Evolutionary conservation across 2,888 invertebrate species (phyloP), one percentile per base, ranked within the genome.

Genomic region (Eudasyphora cyanicolor): DNA sequence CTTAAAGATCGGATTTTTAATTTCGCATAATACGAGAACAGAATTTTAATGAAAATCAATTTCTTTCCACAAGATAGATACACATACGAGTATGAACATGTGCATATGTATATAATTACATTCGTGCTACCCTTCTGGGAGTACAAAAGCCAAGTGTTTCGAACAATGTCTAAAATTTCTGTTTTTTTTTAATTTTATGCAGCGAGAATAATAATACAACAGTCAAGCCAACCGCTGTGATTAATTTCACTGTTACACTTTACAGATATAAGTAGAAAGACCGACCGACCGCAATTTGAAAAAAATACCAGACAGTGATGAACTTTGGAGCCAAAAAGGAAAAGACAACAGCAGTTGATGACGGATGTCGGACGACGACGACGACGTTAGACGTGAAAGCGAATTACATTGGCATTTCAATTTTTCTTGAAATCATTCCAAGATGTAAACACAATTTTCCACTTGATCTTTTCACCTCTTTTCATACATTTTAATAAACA

Each of bases 201-300:
- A 45, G n/a, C n/a, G n/a, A n/a, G n/a, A n/a, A n/a, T n/a, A 45
- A 45, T n/a, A 45, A 38, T 12, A 38, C 2, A 45, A 45, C 45
- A n/a, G 45, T 14, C 32, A 38, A 38, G 45, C 38, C 32, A 38
- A 38, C 38, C 6, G 12, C 38, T 12, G n/a, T n/a, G 45, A 45
- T n/a, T 45, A 57, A 57, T 27, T 57, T 27, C 57, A 57, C 57
- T 57, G 57, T 57, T 27, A 57, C 57, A 27, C 57, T 57, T 57
- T 57, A 57, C 57, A 57, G 24, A 24, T 7, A n/a, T n/a, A n/a
- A n/a, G n/a, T n/a, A 38, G 38, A 38, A 12, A 12, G 38, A 38
- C 38, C 38, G 38, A 5, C 38, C 6, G 2, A 5, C 38, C 38
- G 12, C n/a, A n/a, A n/a, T n/a, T n/a, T n/a, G n/a, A n/a, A n/a